phyloP scores from a whole-genome alignment of 2,888 invertebrate species.

The Leptinotarsa peninsularis region DNA sequence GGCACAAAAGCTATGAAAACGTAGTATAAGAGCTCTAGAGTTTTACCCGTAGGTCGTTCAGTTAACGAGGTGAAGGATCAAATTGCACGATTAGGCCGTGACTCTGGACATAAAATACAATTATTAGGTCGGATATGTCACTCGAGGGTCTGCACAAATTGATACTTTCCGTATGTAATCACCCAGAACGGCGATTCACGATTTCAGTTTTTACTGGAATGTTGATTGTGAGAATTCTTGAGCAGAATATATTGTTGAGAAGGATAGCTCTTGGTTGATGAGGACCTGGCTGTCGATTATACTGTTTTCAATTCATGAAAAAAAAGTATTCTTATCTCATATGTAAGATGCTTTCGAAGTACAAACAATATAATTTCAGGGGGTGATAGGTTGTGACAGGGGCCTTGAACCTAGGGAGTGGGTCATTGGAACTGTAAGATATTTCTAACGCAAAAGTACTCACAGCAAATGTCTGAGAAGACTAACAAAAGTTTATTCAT shows the following conservation, averaged over 20 bases:
- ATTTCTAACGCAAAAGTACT: too few species aligned
- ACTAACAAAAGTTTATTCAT: too few species aligned
- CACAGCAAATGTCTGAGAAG: too few species aligned
- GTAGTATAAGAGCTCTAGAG: not conserved
- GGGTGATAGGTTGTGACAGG: too few species aligned
- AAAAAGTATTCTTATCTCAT: too few species aligned
- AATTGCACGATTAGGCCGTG: slow-evolving; percentile 17
- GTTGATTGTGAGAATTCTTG: not conserved
- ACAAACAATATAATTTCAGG: too few species aligned
- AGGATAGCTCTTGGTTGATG: not conserved
- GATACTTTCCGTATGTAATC: slow-evolving; percentile 15
- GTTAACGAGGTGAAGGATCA: slow-evolving; percentile 20
- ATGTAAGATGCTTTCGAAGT: too few species aligned
- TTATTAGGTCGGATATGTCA: slow-evolving; percentile 18
- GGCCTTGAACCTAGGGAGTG: too few species aligned
- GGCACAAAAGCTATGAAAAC: slow-evolving; percentile 14
- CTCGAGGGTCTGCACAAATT: slow-evolving; percentile 10
- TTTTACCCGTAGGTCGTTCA: not conserved
- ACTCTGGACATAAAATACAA: slow-evolving; percentile 15
- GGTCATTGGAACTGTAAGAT: too few species aligned
- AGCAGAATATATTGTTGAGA: not conserved
- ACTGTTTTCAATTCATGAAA: too few species aligned
- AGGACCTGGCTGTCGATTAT: too few species aligned
- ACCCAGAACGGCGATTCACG: slow-evolving; percentile 1
- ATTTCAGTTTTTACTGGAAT: not conserved